Conservation (phyloP, 2,113 vertebrate genomes). For the Vireo altiloquus region DNA sequence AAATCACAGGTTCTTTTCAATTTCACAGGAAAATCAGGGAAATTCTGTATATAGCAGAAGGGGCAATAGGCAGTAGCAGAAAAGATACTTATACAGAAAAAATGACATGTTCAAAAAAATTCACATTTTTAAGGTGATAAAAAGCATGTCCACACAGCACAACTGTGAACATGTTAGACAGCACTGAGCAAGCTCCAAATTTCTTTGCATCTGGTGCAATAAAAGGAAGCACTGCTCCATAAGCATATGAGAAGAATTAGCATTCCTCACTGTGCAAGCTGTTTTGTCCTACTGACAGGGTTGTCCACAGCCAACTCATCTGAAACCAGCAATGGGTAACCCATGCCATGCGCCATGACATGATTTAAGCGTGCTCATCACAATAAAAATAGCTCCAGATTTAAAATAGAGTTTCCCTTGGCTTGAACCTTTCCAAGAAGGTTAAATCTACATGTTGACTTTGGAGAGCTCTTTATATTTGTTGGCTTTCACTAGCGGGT, state of each 20-base stretch:
- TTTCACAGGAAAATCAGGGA: background rate
- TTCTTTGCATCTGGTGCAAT: background rate
- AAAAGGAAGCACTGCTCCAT: background rate
- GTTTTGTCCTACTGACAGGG: background rate
- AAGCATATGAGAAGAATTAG: background rate
- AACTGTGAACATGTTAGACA: background rate
- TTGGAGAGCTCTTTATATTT: background rate
- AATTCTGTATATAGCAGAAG: background rate
- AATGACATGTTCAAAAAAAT: background rate
- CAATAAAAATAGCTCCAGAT: background rate
- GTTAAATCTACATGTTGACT: background rate
- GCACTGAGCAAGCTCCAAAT: background rate
- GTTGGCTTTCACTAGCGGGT: background rate
- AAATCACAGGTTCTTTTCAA: slow-evolving; percentile 14
- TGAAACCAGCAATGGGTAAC: background rate
- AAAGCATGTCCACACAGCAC: background rate
- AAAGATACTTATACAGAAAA: background rate
- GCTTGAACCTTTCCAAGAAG: background rate
- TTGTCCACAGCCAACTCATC: background rate
- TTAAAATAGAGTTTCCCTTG: background rate
- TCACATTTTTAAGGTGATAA: background rate
- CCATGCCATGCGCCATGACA: background rate
- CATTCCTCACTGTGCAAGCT: background rate
- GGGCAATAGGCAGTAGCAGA: background rate
- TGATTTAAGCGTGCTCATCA: background rate